Percentiles rank a stretch among this genome's conserved stretches.
These are phyloP conservation scores for Solenodon paradoxus DNA, from an alignment of 2,113 vertebrate species.

Conservation along the genomic window DNA sequence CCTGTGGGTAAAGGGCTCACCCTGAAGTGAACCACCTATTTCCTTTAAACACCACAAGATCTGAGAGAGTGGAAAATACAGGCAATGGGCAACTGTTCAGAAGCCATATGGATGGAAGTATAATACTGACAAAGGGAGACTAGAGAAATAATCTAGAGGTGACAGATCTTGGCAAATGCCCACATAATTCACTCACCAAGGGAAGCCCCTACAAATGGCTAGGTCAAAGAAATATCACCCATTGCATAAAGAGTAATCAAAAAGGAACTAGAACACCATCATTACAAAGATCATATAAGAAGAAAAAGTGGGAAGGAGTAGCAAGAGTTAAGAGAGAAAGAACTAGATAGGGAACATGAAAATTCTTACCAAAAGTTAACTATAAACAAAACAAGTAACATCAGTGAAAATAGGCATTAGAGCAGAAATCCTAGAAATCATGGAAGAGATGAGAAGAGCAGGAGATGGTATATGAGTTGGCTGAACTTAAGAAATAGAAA, in stretches of 20 bases:
- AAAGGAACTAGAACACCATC: neutral
- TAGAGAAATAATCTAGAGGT: neutral
- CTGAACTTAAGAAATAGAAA: neutral
- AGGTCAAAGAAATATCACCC: neutral
- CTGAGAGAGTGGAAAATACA: constrained; percentile 1
- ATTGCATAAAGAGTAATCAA: neutral
- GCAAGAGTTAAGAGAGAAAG: neutral
- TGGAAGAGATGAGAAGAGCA: neutral
- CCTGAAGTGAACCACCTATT: neutral
- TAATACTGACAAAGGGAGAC: neutral
- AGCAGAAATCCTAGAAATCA: neutral
- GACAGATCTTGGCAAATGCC: neutral
- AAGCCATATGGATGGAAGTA: neutral
- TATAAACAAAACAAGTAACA: neutral
- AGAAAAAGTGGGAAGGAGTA: neutral
- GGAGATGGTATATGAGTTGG: neutral
- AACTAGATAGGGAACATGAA: neutral
- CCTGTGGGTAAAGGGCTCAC: constrained; percentile 2
- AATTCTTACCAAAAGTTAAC: neutral
- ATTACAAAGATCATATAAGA: neutral
- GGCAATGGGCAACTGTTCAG: neutral
- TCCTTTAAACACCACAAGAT: neutral
- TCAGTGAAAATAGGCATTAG: neutral
- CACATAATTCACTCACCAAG: neutral
- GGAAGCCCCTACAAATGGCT: neutral